phyloP scores from a whole-genome alignment of 2,113 vertebrate genomes.

The Prunella himalayana region DNA sequence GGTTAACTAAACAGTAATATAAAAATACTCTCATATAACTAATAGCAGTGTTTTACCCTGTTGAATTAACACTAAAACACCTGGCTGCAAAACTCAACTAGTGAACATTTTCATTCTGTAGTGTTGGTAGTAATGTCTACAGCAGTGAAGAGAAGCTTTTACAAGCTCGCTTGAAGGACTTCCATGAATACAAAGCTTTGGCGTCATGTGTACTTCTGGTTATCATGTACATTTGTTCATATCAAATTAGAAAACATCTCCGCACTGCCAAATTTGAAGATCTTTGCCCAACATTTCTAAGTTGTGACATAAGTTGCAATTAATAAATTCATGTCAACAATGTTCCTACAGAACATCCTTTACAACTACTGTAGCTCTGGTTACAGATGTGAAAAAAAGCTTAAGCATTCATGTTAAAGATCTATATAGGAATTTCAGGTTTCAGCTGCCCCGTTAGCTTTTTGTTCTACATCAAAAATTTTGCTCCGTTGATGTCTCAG shows the following conservation, averaged over 20 bases:
- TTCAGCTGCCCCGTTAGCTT: neutral
- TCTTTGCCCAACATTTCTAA: neutral
- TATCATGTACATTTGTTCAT: neutral
- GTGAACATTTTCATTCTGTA: neutral
- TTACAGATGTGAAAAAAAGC: neutral
- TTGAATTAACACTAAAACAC: neutral
- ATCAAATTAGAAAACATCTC: neutral
- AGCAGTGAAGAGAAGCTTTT: neutral
- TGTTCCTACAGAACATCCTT: neutral
- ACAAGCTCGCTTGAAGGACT: neutral
- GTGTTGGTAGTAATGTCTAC: neutral
- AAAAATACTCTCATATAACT: neutral
- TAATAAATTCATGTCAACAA: neutral
- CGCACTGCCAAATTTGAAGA: neutral
- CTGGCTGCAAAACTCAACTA: neutral
- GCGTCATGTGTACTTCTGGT: neutral
- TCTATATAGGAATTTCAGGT: neutral
- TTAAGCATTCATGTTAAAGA: neutral
- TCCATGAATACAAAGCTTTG: neutral
- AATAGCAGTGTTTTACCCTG: neutral
- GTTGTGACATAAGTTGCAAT: neutral
- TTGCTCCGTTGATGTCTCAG: neutral
- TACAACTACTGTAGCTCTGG: neutral
- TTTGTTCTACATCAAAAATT: neutral
- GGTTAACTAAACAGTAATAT: neutral